Evolutionary conservation across 53 echinoderm and acorn worm species (phyloP).

Genomic region (Hippasteria phrygiana): DNA sequence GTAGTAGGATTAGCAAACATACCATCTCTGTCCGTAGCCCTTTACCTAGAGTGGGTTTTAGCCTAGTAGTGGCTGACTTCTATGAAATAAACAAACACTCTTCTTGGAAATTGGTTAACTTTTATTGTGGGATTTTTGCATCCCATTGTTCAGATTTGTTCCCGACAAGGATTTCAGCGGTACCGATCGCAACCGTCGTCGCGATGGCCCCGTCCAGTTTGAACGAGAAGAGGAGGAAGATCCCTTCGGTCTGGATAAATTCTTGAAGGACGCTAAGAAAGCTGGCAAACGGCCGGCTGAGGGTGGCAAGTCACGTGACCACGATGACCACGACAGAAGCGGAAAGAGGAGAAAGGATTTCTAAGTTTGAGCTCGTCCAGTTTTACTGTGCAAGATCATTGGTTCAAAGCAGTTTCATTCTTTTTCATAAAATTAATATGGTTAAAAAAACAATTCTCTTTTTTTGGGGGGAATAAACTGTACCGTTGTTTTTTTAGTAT

Average conservation of each 20-base stretch:
- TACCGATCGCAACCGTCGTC: conserved; percentile 84
- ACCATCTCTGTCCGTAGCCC: too few species aligned
- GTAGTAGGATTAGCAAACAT: too few species aligned
- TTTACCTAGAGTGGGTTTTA: too few species aligned
- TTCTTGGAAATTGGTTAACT: background rate
- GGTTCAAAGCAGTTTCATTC: too few species aligned
- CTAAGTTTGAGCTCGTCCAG: background rate
- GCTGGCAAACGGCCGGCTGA: conserved; percentile 94
- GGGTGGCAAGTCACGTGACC: conserved; percentile 77
- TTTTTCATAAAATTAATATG: too few species aligned
- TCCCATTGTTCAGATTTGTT: conserved; percentile 81
- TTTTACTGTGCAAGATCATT: background rate
- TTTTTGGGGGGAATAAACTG: too few species aligned
- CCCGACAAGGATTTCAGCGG: conserved; percentile 99
- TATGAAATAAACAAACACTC: too few species aligned
- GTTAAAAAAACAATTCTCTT: too few species aligned
- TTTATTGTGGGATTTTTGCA: background rate
- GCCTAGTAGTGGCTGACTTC: too few species aligned
- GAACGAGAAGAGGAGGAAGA: conserved; percentile 96
- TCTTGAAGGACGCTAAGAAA: conserved; percentile 97
- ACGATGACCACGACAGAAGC: conserved; percentile 92
- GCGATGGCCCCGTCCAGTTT: conserved; percentile 98
- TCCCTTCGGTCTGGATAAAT: conserved; percentile 96
- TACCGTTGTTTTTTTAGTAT: too few species aligned
- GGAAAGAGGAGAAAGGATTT: conserved; percentile 94